Evolutionary conservation across 1,140 invertebrate species (phyloP), one percentile per base, ranked within the genome.

Genomic region (Drosophila eugracilis): DNA sequence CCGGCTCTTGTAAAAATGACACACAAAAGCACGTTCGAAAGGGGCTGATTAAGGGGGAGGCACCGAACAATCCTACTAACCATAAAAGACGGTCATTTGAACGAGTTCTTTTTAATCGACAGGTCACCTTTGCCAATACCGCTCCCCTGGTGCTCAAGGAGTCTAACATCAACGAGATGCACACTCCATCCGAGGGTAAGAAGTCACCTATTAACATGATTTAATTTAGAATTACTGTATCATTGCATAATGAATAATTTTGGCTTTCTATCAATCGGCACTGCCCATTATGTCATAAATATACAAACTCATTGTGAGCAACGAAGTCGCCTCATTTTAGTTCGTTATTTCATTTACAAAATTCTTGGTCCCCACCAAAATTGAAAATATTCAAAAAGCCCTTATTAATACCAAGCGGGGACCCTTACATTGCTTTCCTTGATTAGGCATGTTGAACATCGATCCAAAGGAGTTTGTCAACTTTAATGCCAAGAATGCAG

Each of bases 401-500:
- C n/a, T n/a, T 24, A 24, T 21, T 57, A 28, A 32, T 28, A 28
- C 10, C 22, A 6, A 45, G 55, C 15, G n/a, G 12, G 15, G 24
- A 5, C 41, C 19, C 10, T 53, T 36, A 30, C 21, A 47, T 32
- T 42, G 6, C 49, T 21, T 59, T 76, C 42, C 7, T 58, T 81
- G 12, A 26, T 21, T 34, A 79, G 83, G 77, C 42, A 91, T 91
- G 89, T 72, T 91, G 72, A 72, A 67, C 26, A 70, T 95, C 12
- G 93, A 94, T 55, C 92, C 93, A 44, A 91, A 96, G 9, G 95
- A 96, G 2, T 97, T 95, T 86, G 96, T 97, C 92, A 96, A 95
- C 47, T 91, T 91, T 17, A 57, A 60, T 53, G 37, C 63, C 15
- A 44, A 65, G 21, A 78, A 47, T 58, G 79, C 70, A 5, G 78